These are phyloP conservation scores for Blastomussa wellsi DNA, from an alignment of 92 coral and sea anemone genomes.

Conservation along the genomic window DNA sequence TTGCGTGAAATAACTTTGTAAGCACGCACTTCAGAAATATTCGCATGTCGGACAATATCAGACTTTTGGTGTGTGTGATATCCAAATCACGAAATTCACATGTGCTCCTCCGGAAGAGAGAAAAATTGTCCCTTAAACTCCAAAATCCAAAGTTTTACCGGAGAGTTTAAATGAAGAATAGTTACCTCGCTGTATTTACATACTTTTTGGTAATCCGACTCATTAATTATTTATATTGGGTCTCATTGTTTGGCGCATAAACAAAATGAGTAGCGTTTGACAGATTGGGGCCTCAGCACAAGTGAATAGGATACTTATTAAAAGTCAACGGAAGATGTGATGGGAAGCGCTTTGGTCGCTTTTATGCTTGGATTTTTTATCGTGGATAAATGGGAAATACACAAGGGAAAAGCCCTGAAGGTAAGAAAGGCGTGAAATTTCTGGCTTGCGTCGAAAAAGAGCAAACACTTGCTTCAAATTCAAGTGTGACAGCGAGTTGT, in stretches of 20 bases:
- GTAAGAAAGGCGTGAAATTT: conserved; percentile 42
- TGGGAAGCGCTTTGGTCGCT: not conserved
- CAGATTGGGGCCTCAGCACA: conserved; percentile 49
- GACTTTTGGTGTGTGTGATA: not conserved
- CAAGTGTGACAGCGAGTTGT: conserved; percentile 46
- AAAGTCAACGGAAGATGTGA: not conserved
- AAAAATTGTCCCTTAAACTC: not conserved
- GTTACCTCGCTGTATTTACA: conserved; percentile 29
- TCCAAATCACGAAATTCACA: not conserved
- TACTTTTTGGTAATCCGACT: conserved; percentile 31
- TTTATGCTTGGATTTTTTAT: not conserved
- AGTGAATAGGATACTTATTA: conserved; percentile 6
- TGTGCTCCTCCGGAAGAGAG: not conserved
- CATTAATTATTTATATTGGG: conserved; percentile 50
- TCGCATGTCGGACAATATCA: conserved; percentile 10
- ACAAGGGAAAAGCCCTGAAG: conserved; percentile 62
- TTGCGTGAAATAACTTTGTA: conserved; percentile 39
- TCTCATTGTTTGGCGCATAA: conserved; percentile 42
- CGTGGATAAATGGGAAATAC: conserved; percentile 58
- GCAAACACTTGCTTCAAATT: conserved; percentile 39
- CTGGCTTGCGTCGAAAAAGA: conserved; percentile 15
- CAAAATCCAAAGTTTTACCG: conserved; percentile 23
- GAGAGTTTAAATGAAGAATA: not conserved
- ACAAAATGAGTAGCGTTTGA: conserved; percentile 46
- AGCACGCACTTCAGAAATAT: not conserved